phyloP scores from a whole-genome alignment of 1,140 invertebrate genomes.

The Drosophila bocqueti region DNA sequence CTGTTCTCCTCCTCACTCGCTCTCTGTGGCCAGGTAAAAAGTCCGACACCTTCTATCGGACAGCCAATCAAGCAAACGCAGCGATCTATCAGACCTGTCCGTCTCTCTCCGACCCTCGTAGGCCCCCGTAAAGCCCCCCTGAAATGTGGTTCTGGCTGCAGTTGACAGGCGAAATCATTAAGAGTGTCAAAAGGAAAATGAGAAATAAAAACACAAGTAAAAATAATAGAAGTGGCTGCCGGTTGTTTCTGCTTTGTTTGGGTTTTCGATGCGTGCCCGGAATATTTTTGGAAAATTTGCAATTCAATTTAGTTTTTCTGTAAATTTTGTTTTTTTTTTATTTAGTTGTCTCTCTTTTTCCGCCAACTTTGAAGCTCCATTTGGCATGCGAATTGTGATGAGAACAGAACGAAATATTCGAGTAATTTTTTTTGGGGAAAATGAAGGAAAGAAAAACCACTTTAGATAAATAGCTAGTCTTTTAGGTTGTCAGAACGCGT shows the following conservation, averaged over 20 bases:
- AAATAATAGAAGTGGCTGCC: constrained; percentile 49
- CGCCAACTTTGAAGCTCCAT: constrained; percentile 16
- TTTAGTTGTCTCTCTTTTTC: constrained; percentile 31
- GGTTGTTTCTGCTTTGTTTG: constrained; percentile 28
- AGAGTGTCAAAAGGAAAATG: constrained; percentile 72
- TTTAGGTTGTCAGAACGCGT: constrained; percentile 7
- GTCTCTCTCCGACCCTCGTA: constrained; percentile 1
- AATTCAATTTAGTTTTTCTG: constrained; percentile 65
- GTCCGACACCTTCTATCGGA: constrained; percentile 59
- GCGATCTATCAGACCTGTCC: constrained; percentile 66
- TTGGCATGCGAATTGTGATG: constrained; percentile 55
- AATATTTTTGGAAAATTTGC: constrained; percentile 76
- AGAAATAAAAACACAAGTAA: constrained; percentile 27
- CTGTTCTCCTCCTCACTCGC: constrained; percentile 11
- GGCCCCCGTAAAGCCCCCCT: constrained; percentile 11
- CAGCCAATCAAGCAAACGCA: constrained; percentile 61
- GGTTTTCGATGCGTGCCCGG: constrained; percentile 56
- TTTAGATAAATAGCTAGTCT: constrained; percentile 34
- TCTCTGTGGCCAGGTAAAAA: constrained; percentile 20
- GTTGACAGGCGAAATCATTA: constrained; percentile 79
- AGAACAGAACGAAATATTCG: constrained; percentile 22
- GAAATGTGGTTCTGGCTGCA: constrained; percentile 30
- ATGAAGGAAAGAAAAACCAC: constrained; percentile 12
- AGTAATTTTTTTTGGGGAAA: constrained; percentile 2
- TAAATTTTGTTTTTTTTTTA: background rate